Evolutionary conservation across 2,113 vertebrate genomes (phyloP).

Genomic region (Mustelus asterias): DNA sequence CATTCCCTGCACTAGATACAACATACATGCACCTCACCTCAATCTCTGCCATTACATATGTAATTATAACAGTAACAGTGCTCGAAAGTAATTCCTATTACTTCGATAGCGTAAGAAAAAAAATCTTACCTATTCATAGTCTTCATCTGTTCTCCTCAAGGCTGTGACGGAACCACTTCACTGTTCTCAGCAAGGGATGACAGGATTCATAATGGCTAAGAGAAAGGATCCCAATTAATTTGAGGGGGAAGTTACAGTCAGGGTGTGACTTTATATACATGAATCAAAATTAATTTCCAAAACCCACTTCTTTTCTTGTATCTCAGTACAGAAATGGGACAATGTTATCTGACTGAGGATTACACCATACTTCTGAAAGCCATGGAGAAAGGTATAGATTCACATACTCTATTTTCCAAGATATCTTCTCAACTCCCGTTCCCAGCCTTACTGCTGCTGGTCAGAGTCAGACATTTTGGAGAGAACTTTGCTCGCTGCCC

Average conservation of each 20-base stretch:
- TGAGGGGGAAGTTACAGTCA: not conserved
- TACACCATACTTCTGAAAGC: not conserved
- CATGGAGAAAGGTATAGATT: not conserved
- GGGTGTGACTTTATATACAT: not conserved
- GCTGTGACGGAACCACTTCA: not conserved
- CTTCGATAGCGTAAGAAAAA: not conserved
- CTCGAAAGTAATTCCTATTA: not conserved
- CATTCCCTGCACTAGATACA: not conserved
- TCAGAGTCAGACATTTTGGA: constrained; percentile 11
- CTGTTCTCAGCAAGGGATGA: not conserved
- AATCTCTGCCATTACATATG: not conserved
- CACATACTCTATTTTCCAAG: not conserved
- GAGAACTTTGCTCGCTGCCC: not conserved
- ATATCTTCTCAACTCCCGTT: not conserved
- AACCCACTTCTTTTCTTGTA: not conserved
- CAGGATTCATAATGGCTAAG: not conserved
- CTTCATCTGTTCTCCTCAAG: not conserved
- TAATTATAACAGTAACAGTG: not conserved
- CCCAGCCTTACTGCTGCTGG: not conserved
- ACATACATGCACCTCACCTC: not conserved
- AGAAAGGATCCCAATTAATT: constrained; percentile 23
- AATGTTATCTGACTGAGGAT: not conserved
- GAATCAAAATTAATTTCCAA: not conserved
- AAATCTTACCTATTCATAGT: not conserved
- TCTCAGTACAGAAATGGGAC: not conserved